Conservation (phyloP, 2,797 vertebrate genomes). For the Varecia variegata region DNA sequence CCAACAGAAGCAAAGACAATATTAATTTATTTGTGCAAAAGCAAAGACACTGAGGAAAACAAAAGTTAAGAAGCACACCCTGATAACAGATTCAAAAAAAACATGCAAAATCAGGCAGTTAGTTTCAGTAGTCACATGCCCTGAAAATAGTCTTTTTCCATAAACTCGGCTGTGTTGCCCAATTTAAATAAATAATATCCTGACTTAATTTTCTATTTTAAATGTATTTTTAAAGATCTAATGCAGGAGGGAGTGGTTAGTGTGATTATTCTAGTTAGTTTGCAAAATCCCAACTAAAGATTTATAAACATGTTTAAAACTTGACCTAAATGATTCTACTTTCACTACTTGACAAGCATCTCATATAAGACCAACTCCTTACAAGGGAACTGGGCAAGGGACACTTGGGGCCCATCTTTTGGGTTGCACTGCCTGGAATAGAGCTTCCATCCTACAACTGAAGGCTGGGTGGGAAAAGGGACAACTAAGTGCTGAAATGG, state of each 20-base stretch:
- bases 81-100: not conserved
- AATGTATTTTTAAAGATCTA: not conserved
- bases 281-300: not conserved
- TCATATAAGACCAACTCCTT: not conserved
- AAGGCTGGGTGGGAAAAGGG: too few relatives aligned
- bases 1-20: not conserved
- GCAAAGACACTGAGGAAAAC: not conserved
- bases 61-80: not conserved
- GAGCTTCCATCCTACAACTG: too few relatives aligned
- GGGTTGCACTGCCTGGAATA: too few relatives aligned
- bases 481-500: too few relatives aligned
- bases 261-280: not conserved
- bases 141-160: not conserved
- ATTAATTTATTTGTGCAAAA: not conserved
- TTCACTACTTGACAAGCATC: not conserved
- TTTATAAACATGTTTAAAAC: not conserved
- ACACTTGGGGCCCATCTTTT: too few relatives aligned
- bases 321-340: not conserved
- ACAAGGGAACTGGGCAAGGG: too few relatives aligned
- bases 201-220: not conserved
- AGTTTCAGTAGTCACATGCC: not conserved
- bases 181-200: not conserved
- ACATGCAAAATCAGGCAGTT: not conserved
- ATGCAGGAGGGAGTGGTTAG: not conserved
- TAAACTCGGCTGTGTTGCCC: fast-evolving